Base-by-base conservation (phyloP, 1,140 invertebrate species). In the Centruroides sculpturatus region DNA sequence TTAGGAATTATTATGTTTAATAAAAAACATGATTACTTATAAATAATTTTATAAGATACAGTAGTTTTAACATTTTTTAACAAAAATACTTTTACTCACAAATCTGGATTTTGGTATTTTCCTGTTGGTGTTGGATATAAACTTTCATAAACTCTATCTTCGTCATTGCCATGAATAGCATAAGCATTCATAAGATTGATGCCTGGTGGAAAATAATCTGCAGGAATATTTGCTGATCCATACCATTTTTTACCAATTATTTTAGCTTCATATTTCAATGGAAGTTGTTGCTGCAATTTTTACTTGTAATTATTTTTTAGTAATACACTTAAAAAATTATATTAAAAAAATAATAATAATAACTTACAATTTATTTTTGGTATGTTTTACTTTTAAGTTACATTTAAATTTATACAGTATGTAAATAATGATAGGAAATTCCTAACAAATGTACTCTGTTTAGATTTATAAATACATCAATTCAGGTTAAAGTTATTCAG, bases 141-240 rank as follows among this genome's bases (percentile, higher is more conserved):
- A 0, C 78, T 69, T 65, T 79, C 76, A 64, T 80, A 81, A 36
- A 66, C 66, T 56, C 80, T 61, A 7, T 72, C 62, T 1, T 69
- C 66, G 4, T 68, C 75, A 9, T 67, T 68, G 7, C 78, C 79
- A 64, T 82, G 79, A 59, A 81, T 80, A 46, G 78, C 78, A 66
- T 79, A 82, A 5, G 78, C 78, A 69, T 82, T 82, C 63, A 82
- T 76, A 61, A 73, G 74, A 35, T 69, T 73, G 0, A 80, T 73
- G 53, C 71, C 70, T 57, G 69, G 67, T 56, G 76, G 77, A 46
- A 78, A 74, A 64, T 76, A 77, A 5, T 64, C 56, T 3, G 47
- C 34, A 6, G 77, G 77, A 49, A 79, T 69, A 6, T 70, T 36
- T 3, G 76, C 77, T 34, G 53, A 58, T 23, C 77, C 78, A 8